A percentile compares a stretch with the other conserved stretches of the same genome.
These are phyloP conservation scores for Pelodiscus sinensis DNA, from an alignment of 2,113 vertebrate species.

Conservation along the genomic window DNA sequence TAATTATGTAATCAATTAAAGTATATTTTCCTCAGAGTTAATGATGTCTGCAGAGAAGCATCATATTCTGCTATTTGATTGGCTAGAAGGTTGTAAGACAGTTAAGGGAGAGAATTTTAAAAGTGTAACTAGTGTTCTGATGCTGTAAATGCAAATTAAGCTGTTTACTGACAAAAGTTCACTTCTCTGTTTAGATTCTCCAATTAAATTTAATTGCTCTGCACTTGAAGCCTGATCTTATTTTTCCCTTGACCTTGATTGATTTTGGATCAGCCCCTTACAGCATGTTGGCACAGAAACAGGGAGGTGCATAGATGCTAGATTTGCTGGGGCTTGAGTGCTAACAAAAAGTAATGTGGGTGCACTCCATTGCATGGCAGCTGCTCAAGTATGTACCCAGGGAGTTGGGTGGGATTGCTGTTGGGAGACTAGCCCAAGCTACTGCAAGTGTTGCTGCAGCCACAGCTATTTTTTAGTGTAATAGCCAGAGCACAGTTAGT, in stretches of 20 bases:
- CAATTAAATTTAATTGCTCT: neutral
- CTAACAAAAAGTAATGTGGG: neutral
- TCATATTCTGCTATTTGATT: fast-evolving
- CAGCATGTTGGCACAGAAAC: neutral
- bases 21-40: slow-evolving; percentile 58
- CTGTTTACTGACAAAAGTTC: neutral
- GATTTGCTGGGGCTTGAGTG: neutral
- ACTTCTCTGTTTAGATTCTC: neutral
- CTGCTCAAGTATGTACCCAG: neutral
- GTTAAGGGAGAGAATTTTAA: neutral
- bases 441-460: neutral
- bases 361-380: neutral
- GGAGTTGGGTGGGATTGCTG: neutral
- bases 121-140: neutral
- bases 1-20: slow-evolving; percentile 54
- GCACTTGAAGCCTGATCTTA: neutral
- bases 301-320: neutral
- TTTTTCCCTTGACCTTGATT: neutral
- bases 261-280: neutral
- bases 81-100: neutral
- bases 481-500: neutral
- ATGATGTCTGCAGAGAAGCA: neutral
- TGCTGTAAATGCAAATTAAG: neutral
- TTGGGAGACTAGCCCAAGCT: neutral
- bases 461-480: neutral